Evolutionary conservation across 2,797 vertebrate genomes (phyloP).

Genomic region (Fundulus diaphanus): DNA sequence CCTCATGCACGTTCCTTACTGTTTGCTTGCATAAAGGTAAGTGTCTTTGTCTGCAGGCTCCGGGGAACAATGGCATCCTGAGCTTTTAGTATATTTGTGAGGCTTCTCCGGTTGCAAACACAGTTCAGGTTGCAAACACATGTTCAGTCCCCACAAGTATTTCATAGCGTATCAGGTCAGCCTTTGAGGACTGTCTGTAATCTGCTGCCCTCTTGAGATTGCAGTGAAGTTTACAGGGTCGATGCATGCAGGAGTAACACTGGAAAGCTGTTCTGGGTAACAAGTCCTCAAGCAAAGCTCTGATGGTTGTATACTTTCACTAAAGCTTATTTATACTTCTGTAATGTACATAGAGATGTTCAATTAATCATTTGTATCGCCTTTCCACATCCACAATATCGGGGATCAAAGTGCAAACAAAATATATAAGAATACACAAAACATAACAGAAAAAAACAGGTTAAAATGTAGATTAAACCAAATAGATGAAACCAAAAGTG

Average conservation of each 20-base stretch:
- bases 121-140: conserved; percentile 42
- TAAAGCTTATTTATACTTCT: not conserved
- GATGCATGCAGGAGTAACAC: not conserved
- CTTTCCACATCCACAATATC: too few relatives aligned
- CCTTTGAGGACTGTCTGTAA: not conserved
- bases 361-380: too few relatives aligned
- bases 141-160: conserved; percentile 4
- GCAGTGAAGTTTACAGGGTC: not conserved
- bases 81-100: conserved; percentile 36
- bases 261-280: not conserved
- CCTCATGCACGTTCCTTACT: conserved; percentile 18
- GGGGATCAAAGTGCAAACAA: too few relatives aligned
- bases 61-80: not conserved
- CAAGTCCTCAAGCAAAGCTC: not conserved
- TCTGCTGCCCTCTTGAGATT: conserved; percentile 53
- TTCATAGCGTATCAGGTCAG: conserved; percentile 20
- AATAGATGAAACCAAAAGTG: too few relatives aligned
- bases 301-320: not conserved
- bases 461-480: too few relatives aligned
- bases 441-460: too few relatives aligned
- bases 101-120: conserved; percentile 49
- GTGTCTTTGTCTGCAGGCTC: conserved; percentile 9
- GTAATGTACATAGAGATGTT: not conserved
- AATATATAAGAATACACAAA: too few relatives aligned
- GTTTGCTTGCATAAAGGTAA: conserved; percentile 3